phyloP scores from a whole-genome alignment of 2,797 vertebrate genomes.

The Amphiprion clarkii region DNA sequence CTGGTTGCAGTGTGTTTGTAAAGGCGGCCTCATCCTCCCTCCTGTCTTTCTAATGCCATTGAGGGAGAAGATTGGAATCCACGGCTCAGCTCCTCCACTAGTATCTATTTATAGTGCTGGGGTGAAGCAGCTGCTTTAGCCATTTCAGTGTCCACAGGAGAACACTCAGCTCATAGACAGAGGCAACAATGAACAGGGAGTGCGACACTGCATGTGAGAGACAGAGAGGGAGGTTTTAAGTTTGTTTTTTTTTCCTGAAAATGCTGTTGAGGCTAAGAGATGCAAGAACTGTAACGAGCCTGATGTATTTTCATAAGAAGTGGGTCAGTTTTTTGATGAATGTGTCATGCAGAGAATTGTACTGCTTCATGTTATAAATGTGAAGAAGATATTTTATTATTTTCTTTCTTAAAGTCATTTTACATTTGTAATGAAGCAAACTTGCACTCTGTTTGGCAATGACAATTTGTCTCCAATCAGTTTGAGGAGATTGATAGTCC shows the following conservation, averaged over 20 bases:
- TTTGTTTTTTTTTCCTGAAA: conserved; percentile 6
- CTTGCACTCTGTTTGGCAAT: background rate
- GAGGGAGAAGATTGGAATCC: conserved; percentile 73
- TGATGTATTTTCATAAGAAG: background rate
- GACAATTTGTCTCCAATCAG: conserved; percentile 17
- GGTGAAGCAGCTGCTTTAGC: conserved; percentile 78
- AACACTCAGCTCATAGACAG: conserved; percentile 50
- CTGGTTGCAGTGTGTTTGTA: conserved; percentile 35
- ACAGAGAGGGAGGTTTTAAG: background rate
- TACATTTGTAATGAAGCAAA: conserved; percentile 16
- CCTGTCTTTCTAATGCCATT: conserved; percentile 45
- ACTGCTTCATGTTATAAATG: conserved; percentile 2
- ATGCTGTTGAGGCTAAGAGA: background rate
- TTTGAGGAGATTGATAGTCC: conserved; percentile 27
- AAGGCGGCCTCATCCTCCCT: conserved; percentile 30
- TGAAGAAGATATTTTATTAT: conserved; percentile 1
- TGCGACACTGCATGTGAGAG: background rate
- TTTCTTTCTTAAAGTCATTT: conserved; percentile 7
- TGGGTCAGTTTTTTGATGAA: conserved; percentile 2
- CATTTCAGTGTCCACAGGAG: conserved; percentile 70
- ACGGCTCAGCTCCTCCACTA: conserved; percentile 63
- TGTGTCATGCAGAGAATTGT: background rate
- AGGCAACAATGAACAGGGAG: conserved; percentile 41
- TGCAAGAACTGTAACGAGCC: background rate
- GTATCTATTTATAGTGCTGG: conserved; percentile 80